Percentiles rank a stretch among this genome's conserved stretches.
These are phyloP conservation scores for Leguminivora glycinivorella DNA, from an alignment of 1,140 invertebrate species.

Conservation along the genomic window DNA sequence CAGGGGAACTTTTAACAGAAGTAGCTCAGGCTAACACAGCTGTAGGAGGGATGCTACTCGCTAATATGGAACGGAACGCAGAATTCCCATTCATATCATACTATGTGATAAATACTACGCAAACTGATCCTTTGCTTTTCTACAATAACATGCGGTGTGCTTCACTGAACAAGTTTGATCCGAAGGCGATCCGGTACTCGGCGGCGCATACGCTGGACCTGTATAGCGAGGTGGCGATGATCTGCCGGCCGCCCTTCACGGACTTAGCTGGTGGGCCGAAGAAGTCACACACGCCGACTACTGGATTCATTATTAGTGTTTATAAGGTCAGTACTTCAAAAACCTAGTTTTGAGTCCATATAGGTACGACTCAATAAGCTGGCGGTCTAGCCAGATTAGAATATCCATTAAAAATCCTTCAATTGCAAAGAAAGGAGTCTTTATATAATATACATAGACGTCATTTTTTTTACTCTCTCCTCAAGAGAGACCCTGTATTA, in stretches of 20 bases:
- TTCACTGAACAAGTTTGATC: slow-evolving; percentile 90
- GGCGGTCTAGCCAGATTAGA: neutral
- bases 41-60: slow-evolving; percentile 88
- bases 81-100: slow-evolving; percentile 95
- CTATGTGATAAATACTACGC: slow-evolving; percentile 92
- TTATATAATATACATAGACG: neutral
- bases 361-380: too few species aligned
- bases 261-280: slow-evolving; percentile 85
- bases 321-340: slow-evolving; percentile 89
- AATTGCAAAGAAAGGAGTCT: neutral
- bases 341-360: too few species aligned
- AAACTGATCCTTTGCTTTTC: slow-evolving; percentile 90
- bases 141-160: slow-evolving; percentile 90
- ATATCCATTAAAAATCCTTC: neutral
- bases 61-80: slow-evolving; percentile 93
- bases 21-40: slow-evolving; percentile 85
- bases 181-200: slow-evolving; percentile 87
- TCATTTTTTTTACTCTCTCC: neutral
- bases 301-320: slow-evolving; percentile 94
- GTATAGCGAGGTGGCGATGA: slow-evolving; percentile 93
- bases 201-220: slow-evolving; percentile 91
- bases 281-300: slow-evolving; percentile 87
- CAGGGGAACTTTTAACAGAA: slow-evolving; percentile 87
- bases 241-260: slow-evolving; percentile 90
- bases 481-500: too few species aligned